Conservation (phyloP, 1,140 invertebrate genomes). For the Macrocentrus cingulum region DNA sequence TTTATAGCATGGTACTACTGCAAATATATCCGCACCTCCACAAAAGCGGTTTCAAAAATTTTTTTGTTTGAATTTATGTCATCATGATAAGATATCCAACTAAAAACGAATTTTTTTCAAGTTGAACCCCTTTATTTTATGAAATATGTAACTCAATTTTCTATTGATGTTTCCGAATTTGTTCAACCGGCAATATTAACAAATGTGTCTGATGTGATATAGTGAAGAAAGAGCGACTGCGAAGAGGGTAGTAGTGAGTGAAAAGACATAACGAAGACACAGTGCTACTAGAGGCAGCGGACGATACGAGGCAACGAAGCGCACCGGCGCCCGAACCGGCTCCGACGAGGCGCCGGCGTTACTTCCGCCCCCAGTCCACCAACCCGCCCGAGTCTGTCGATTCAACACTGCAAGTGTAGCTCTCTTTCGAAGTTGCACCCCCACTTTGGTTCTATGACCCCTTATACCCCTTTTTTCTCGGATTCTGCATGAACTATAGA, state of each 20-base stretch:
- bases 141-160: too few species aligned
- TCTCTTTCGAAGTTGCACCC: slow-evolving; percentile 33
- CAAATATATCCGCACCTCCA: too few species aligned
- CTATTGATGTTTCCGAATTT: slow-evolving; percentile 8
- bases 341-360: slow-evolving; percentile 59
- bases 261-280: slow-evolving; percentile 31
- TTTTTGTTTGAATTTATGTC: too few species aligned
- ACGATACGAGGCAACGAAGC: slow-evolving; percentile 53
- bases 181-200: slow-evolving; percentile 39
- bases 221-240: slow-evolving; percentile 33
- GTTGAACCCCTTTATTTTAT: too few species aligned
- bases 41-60: too few species aligned
- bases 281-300: slow-evolving; percentile 26
- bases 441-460: neutral
- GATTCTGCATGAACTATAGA: neutral
- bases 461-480: neutral
- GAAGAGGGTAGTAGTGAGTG: slow-evolving; percentile 6
- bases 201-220: slow-evolving; percentile 30
- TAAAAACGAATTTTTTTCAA: too few species aligned
- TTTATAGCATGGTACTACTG: too few species aligned
- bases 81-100: too few species aligned
- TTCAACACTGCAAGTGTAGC: slow-evolving; percentile 25
- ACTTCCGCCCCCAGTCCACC: slow-evolving; percentile 46
- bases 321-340: slow-evolving; percentile 56
- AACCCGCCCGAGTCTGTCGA: slow-evolving; percentile 24